Conservation (phyloP, 92 coral and sea anemone species). For the Epizoanthus illoricatus region DNA sequence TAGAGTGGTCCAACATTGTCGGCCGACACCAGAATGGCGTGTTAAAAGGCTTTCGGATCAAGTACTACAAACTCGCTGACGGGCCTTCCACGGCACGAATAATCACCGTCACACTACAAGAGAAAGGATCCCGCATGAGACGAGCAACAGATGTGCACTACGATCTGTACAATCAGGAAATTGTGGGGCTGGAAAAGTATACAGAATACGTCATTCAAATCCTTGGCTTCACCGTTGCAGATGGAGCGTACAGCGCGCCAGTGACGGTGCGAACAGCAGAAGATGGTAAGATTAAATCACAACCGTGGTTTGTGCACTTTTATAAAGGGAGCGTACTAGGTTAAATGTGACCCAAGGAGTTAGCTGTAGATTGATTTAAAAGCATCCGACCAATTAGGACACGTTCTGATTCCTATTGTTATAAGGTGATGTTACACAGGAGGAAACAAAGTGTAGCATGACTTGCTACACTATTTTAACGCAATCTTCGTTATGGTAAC, state of each 20-base stretch:
- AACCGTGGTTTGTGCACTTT: too few relatives aligned
- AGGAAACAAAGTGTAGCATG: too few relatives aligned
- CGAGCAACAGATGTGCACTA: conserved; percentile 27
- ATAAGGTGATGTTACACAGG: too few relatives aligned
- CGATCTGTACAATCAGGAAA: conserved; percentile 29
- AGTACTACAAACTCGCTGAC: conserved; percentile 20
- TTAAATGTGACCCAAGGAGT: too few relatives aligned
- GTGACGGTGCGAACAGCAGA: conserved; percentile 32
- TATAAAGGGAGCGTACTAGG: too few relatives aligned
- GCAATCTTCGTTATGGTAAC: too few relatives aligned
- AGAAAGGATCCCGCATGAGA: background rate
- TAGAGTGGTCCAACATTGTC: conserved; percentile 21
- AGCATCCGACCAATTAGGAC: too few relatives aligned
- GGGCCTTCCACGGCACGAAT: conserved; percentile 23
- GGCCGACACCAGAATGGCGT: conserved; percentile 11
- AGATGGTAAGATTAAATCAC: conserved; percentile 24
- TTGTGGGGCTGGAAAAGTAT: conserved; percentile 32
- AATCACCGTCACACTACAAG: background rate
- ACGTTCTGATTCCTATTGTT: too few relatives aligned
- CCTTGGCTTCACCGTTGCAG: conserved; percentile 43
- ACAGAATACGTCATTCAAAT: conserved; percentile 45
- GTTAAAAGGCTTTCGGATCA: conserved; percentile 31
- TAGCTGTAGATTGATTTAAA: too few relatives aligned
- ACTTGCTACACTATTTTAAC: too few relatives aligned
- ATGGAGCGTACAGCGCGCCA: conserved; percentile 39